Percentiles rank a stretch among this genome's conserved stretches.
These are phyloP conservation scores for Psix sp. DNA, from an alignment of 1,140 invertebrate genomes.

Conservation along the genomic window DNA sequence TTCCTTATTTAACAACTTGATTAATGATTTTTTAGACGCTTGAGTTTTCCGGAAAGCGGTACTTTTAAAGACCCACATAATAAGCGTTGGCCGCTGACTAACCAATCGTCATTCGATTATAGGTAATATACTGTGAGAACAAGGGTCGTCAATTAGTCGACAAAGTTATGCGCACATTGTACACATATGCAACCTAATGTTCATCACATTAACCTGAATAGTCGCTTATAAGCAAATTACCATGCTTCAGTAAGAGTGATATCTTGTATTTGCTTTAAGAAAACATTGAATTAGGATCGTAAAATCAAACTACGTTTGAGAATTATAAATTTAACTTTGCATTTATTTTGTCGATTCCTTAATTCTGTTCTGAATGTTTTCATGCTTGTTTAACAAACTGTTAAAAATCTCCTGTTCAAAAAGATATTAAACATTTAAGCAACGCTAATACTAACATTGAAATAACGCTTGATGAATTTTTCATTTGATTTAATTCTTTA, in stretches of 20 bases:
- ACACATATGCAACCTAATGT: conserved; percentile 30
- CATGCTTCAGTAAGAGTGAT: conserved; percentile 31
- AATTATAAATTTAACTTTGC: too few relatives aligned
- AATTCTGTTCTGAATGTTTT: too few relatives aligned
- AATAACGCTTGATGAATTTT: too few relatives aligned
- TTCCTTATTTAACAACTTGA: conserved; percentile 32
- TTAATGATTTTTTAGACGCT: conserved; percentile 73
- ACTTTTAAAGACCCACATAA: conserved; percentile 73
- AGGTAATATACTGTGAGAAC: conserved; percentile 68
- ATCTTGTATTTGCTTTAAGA: too few relatives aligned
- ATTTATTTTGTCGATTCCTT: too few relatives aligned
- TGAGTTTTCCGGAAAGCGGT: conserved; percentile 75
- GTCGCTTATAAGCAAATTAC: conserved; percentile 18
- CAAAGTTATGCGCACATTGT: conserved; percentile 16
- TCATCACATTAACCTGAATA: conserved; percentile 43
- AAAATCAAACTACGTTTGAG: too few relatives aligned
- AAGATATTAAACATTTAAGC: too few relatives aligned
- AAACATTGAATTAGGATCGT: too few relatives aligned
- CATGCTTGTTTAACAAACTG: too few relatives aligned
- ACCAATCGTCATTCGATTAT: conserved; percentile 76
- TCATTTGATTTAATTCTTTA: too few relatives aligned
- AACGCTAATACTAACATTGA: too few relatives aligned
- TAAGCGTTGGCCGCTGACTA: conserved; percentile 74
- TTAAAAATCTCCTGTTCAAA: too few relatives aligned
- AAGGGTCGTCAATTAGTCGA: conserved; percentile 26